Base-by-base conservation (phyloP, 30 jellyfish, hydroid and myxozoan species). In the Turritopsis dohrnii region DNA sequence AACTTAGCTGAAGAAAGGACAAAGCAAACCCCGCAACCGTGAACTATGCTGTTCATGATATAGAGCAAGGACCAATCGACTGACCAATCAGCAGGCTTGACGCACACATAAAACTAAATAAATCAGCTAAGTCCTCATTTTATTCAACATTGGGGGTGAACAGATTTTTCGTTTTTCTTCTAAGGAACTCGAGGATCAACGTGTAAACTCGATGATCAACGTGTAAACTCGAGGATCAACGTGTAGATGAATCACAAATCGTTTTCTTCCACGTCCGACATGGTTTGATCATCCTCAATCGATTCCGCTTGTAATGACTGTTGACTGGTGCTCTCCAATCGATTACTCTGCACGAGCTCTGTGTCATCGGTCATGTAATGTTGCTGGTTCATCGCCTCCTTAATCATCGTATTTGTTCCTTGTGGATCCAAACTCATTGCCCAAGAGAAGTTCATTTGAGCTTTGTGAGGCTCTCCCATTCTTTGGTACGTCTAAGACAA, bases 381-480 rank as follows among this genome's bases (percentile, higher is more conserved):
- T 27, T 83, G 90, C 28, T 80, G 83, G 80, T 88, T 88, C 73
- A 92, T 87, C 18, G 96, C 97, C 29, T 87, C 97, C 74, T 92
- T 92, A 24, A 92, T 92, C 96, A 87, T 92, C 29, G 88, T 84
- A 65, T 92, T 92, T 54, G 96, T 86, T 8, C 96, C 97, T 71
- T 92, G 96, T 21, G 97, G 97, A 72, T 92, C 94, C 25, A 92
- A 84, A 83, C 96, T 92, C 92, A 81, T 72, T 60, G 97, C 97
- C 96, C 96, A 92, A 18, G 96, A 84, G 77, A 92, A 92, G 90
- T 92, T 92, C 94, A 84, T 88, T 60, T 92, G 97, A 1, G 97
- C 97, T 29, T 79, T 19, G 54, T 87, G 94, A 18, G 81, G 86
- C 24, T 92, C 96, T 28, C 91, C 96, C 23, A 75, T 80, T 75